These are phyloP conservation scores for Ommatoiulus sabulosus DNA, from an alignment of 2,888 invertebrate species.

Conservation along the genomic window DNA sequence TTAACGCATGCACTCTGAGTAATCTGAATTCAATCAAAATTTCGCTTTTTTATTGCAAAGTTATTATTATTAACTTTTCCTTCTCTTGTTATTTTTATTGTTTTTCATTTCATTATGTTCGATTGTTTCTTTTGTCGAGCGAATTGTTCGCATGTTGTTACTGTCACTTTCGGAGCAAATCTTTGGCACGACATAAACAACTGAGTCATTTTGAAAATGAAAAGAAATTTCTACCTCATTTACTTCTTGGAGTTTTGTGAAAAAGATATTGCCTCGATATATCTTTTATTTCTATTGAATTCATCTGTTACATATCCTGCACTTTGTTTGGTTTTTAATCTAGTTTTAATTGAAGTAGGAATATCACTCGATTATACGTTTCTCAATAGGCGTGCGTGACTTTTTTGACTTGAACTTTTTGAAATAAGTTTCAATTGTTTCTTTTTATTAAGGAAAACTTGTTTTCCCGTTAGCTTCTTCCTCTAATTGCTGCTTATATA, in stretches of 20 bases:
- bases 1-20: neutral
- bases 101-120: neutral
- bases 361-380: constrained; percentile 17
- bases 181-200: constrained; percentile 4
- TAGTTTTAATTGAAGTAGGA: constrained; percentile 5
- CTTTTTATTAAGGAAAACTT: neutral
- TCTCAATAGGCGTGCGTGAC: neutral
- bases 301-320: neutral
- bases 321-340: neutral
- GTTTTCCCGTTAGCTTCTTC: neutral
- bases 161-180: constrained; percentile 5
- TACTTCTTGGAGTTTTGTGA: neutral
- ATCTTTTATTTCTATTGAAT: neutral
- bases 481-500: too few relatives aligned
- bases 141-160: constrained; percentile 31
- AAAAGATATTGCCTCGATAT: neutral
- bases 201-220: neutral
- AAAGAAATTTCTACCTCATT: neutral
- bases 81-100: neutral
- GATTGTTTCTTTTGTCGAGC: neutral
- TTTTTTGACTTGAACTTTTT: neutral
- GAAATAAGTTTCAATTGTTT: neutral
- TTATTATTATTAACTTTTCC: neutral
- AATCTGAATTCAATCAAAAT: neutral
- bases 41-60: neutral